Base-by-base conservation (phyloP, 2,888 invertebrate genomes). In the Neoscelio sp. region DNA sequence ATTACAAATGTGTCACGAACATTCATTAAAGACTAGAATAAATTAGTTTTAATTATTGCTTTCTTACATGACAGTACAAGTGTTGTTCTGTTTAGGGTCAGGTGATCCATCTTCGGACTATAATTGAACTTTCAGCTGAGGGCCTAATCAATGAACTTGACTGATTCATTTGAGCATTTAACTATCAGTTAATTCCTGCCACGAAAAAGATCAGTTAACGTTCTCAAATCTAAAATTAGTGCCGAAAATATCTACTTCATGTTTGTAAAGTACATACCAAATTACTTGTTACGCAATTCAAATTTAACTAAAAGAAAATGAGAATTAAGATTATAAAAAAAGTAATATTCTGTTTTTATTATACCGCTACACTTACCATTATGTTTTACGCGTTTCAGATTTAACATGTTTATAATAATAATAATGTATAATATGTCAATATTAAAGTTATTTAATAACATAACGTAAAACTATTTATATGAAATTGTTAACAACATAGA, bases 161-260 rank as follows among this genome's bases (percentile, higher is more conserved):
- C 26, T 73, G 71, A 73, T 71, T 71, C 62, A 64, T 64, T 73
- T 64, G 44, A 44, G 42, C 44, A 62, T 62, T 62, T 62, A 71
- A 71, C 50, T 60, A 62, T 60, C 62, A 42, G 60, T 52, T 71
- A 71, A 52, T n/a, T 35, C 17, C 12, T 35, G 12, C 13, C 40
- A 42, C 20, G 42, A 62, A 44, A 60, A 52, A 50, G 38, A 70
- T 58, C 56, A 68, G 46, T 68, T 68, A 56, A 35, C 68, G 17
- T 12, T 17, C 7, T 2, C 10, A 20, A 13, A 38, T 38, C 48
- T 48, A 50, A 48, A 58, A 40, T 70, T 70, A 60, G 28, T 50
- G 26, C 38, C 50, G 40, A 42, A 38, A 52, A 26, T 40, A 28
- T 28, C 8, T 3, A 20, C 20, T 6, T 13, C 13, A 10, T 15